Conservation (phyloP, 2,797 vertebrate genomes). For the Chlorospingus semifuscus region DNA sequence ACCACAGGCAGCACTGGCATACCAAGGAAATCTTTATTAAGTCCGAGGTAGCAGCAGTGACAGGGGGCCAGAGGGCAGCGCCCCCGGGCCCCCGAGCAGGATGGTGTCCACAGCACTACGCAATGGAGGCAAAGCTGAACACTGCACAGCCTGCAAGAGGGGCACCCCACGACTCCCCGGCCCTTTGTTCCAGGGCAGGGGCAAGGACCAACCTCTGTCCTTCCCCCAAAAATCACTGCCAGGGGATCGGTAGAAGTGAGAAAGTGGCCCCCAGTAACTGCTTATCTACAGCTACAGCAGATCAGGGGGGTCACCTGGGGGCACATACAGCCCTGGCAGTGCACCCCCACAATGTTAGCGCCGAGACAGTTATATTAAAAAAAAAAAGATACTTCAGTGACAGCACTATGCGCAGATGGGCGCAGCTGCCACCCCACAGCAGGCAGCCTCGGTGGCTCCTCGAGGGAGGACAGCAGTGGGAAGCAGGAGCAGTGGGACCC, state of each 20-base stretch:
- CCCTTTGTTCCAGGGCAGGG: neutral
- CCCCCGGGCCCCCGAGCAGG: neutral
- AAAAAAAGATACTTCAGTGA: conserved; percentile 29
- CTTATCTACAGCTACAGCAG: conserved; percentile 50
- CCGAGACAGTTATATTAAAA: neutral
- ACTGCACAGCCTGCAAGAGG: neutral
- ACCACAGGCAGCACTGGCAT: neutral
- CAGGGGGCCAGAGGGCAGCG: neutral
- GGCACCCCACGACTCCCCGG: neutral
- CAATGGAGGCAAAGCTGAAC: conserved; percentile 51
- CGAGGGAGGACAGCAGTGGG: neutral
- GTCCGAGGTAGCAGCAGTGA: conserved; percentile 75
- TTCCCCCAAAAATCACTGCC: neutral
- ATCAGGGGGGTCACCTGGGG: neutral
- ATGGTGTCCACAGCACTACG: neutral
- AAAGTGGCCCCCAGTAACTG: neutral
- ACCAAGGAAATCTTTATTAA: conserved; percentile 64
- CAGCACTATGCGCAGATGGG: neutral
- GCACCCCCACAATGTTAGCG: neutral
- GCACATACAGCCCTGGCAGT: neutral
- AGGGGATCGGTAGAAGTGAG: neutral
- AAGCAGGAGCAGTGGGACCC: conserved; percentile 53
- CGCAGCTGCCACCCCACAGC: neutral
- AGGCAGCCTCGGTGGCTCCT: neutral
- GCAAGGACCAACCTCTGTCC: neutral